These are phyloP conservation scores for Pollicipes pollicipes DNA, from an alignment of 1,140 invertebrate genomes.

Conservation along the genomic window DNA sequence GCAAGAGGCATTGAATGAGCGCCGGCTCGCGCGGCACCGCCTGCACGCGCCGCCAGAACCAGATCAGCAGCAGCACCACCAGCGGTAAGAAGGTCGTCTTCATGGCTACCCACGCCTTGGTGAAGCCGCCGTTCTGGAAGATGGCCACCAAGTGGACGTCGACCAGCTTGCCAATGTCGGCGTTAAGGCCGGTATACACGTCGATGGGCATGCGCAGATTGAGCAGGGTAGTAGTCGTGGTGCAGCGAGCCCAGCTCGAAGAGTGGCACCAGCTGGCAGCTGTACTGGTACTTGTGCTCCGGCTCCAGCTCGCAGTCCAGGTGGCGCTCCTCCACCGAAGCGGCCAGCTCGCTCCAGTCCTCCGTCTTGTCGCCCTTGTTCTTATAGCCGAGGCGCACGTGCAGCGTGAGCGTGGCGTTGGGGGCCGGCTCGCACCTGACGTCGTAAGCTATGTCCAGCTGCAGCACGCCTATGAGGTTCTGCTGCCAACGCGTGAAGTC, in stretches of 20 bases:
- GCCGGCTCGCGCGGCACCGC: conserved; percentile 66
- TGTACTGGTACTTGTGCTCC: conserved; percentile 45
- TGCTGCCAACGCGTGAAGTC: conserved; percentile 96
- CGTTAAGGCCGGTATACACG: conserved; percentile 19
- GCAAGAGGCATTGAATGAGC: conserved; percentile 78
- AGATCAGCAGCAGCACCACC: conserved; percentile 63
- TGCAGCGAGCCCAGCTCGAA: conserved; percentile 93
- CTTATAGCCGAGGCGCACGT: conserved; percentile 65
- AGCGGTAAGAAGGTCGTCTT: conserved; percentile 88
- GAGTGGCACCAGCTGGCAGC: conserved; percentile 71
- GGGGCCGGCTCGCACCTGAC: conserved; percentile 15
- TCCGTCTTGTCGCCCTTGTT: conserved; percentile 53
- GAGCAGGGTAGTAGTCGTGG: conserved; percentile 88
- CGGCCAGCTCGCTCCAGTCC: conserved; percentile 58
- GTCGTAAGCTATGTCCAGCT: conserved; percentile 45
- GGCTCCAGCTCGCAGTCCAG: conserved; percentile 49
- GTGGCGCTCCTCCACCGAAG: conserved; percentile 55
- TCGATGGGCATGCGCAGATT: conserved; percentile 71
- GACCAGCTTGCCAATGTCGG: conserved; percentile 25
- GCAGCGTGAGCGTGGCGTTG: conserved; percentile 42
- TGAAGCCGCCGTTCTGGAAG: conserved; percentile 98
- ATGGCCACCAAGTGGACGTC: conserved; percentile 42
- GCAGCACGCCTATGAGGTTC: conserved; percentile 80
- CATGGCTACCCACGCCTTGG: conserved; percentile 87
- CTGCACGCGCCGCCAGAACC: conserved; percentile 86